These are phyloP conservation scores for Hydroisotoma schaefferi DNA, from an alignment of 2,888 invertebrate genomes.

Conservation along the genomic window DNA sequence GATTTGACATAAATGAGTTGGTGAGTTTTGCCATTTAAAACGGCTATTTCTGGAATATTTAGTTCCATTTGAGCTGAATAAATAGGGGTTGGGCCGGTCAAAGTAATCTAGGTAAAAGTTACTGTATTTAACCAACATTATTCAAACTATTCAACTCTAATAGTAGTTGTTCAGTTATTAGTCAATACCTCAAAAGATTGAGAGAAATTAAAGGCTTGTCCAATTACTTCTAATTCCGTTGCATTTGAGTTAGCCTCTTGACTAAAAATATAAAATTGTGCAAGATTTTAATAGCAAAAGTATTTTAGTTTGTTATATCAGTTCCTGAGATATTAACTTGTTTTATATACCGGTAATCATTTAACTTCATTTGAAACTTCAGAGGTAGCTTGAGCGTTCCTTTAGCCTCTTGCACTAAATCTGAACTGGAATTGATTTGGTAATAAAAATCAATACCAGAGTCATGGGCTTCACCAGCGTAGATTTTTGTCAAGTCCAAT, in stretches of 20 bases:
- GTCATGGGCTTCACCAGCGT: constrained; percentile 8
- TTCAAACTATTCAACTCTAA: not conserved
- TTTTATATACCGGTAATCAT: not conserved
- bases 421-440: constrained; percentile 23
- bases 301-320: not conserved
- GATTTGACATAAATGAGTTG: constrained; percentile 17
- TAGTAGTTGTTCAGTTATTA: no score
- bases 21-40: constrained; percentile 8
- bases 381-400: constrained; percentile 6
- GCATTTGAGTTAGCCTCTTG: no score
- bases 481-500: constrained; percentile 27
- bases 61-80: constrained; percentile 17
- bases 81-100: constrained; percentile 29
- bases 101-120: constrained; percentile 16
- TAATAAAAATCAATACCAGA: constrained; percentile 8
- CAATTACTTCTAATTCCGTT: constrained; percentile 7
- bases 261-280: no score
- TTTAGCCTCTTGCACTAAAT: not conserved
- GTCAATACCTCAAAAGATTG: constrained; percentile 20
- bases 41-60: constrained; percentile 18
- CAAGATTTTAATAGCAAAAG: constrained; percentile 6
- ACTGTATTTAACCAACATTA: constrained; percentile 2
- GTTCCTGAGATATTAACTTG: not conserved
- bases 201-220: constrained; percentile 19
- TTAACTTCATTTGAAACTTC: constrained; percentile 9